These are phyloP conservation scores for Bugulina stolonifera DNA, from an alignment of 2,888 invertebrate genomes.

Conservation along the genomic window DNA sequence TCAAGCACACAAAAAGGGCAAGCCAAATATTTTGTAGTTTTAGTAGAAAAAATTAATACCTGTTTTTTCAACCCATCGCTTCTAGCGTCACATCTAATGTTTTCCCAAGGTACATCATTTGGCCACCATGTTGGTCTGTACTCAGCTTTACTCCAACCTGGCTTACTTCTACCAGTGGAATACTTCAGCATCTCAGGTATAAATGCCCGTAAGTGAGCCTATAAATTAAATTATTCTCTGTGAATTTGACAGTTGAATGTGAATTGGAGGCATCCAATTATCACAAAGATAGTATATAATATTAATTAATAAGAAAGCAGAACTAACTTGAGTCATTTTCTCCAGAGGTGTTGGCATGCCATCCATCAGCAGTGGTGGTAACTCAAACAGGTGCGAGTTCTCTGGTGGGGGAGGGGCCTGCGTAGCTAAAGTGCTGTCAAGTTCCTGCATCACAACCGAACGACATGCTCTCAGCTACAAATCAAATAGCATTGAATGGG, in stretches of 20 bases:
- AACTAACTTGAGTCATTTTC: conserved; percentile 81
- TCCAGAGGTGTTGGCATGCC: conserved; percentile 96
- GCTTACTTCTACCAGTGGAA: conserved; percentile 88
- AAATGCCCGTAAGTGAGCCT: conserved; percentile 87
- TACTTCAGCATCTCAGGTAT: conserved; percentile 97
- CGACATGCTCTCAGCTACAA: conserved; percentile 70
- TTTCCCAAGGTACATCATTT: conserved; percentile 94
- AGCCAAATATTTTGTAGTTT: too few relatives aligned
- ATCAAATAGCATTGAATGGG: conserved; percentile 11
- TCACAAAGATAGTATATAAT: too few relatives aligned
- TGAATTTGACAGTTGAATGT: too few relatives aligned
- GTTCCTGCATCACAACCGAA: conserved; percentile 86
- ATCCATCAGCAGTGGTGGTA: conserved; percentile 91
- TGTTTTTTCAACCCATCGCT: conserved; percentile 94
- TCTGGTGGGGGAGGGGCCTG: conserved; percentile 83
- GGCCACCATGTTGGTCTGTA: conserved; percentile 98
- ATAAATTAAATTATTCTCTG: too few relatives aligned
- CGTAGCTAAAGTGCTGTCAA: conserved; percentile 85
- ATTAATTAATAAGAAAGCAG: too few relatives aligned
- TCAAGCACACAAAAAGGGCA: too few relatives aligned
- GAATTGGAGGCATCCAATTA: too few relatives aligned
- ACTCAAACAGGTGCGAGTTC: conserved; percentile 86
- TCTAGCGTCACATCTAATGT: conserved; percentile 92
- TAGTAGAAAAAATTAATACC: too few relatives aligned
- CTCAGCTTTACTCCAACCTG: conserved; percentile 94